These are phyloP conservation scores for Picus viridis DNA, from an alignment of 2,797 vertebrate genomes.

Conservation along the genomic window DNA sequence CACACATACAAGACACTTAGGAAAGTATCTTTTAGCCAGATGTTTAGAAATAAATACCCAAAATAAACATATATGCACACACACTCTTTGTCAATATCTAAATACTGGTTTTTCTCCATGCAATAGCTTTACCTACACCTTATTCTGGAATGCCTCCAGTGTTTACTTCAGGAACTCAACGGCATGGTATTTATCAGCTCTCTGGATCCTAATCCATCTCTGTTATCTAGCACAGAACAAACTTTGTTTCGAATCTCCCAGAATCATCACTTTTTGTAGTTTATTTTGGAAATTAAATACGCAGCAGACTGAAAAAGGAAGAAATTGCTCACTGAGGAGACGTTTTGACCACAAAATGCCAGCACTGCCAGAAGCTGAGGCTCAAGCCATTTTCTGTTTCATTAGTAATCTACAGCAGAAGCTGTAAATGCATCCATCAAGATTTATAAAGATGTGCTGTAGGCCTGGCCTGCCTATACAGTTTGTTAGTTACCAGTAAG, in stretches of 20 bases:
- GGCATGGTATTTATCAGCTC: neutral
- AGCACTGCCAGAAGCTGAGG: neutral
- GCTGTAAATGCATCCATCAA: neutral
- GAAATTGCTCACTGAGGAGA: neutral
- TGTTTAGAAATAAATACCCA: neutral
- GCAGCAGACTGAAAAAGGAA: neutral
- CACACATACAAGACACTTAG: neutral
- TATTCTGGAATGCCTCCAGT: neutral
- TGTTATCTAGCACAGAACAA: neutral
- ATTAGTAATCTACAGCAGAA: neutral
- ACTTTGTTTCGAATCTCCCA: neutral
- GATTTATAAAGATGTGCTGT: neutral
- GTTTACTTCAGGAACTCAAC: neutral
- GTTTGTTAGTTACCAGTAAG: neutral
- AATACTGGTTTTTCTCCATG: neutral
- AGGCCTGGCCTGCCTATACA: neutral
- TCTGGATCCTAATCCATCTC: neutral
- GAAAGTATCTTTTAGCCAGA: neutral
- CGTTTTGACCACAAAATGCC: neutral
- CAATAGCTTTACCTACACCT: neutral
- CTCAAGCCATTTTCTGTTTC: neutral
- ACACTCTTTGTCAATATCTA: neutral
- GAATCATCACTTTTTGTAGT: neutral
- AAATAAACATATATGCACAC: neutral
- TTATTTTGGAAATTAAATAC: neutral